A percentile compares a stretch with the other conserved stretches of the same genome.
Conservation (phyloP, 2,888 invertebrate genomes). For the Nephrotoma guestfalica region DNA sequence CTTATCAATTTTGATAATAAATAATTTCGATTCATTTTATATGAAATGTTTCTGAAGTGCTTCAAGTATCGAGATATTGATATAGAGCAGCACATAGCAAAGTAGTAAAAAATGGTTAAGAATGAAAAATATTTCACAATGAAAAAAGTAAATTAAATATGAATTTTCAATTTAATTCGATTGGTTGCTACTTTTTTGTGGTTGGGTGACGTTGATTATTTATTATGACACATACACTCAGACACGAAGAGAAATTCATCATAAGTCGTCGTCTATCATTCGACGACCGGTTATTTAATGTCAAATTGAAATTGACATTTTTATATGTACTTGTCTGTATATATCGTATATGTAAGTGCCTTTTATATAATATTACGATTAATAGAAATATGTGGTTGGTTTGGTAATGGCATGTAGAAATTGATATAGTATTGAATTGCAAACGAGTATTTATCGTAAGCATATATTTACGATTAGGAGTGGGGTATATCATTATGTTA, state of each 20-base stretch:
- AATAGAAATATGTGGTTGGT: too few relatives aligned
- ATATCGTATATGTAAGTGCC: too few relatives aligned
- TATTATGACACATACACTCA: not conserved
- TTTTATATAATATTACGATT: too few relatives aligned
- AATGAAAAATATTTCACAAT: not conserved
- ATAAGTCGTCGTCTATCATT: not conserved
- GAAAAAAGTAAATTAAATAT: not conserved
- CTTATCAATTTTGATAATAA: not conserved
- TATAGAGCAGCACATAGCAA: not conserved
- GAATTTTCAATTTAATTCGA: not conserved
- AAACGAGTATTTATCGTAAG: not conserved
- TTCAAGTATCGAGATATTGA: not conserved
- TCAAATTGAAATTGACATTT: not conserved
- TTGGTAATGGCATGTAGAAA: not conserved
- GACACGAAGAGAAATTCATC: not conserved
- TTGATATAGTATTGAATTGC: not conserved
- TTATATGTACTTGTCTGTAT: not conserved
- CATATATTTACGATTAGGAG: too few relatives aligned
- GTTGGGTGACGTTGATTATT: not conserved
- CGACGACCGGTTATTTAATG: not conserved
- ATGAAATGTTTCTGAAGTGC: not conserved
- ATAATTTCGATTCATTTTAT: too few relatives aligned
- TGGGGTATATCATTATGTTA: too few relatives aligned
- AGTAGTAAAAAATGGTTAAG: not conserved
- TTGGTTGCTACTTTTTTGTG: not conserved